These are phyloP conservation scores for Echiichthys vipera DNA, from an alignment of 2,797 vertebrate species.

Conservation along the genomic window DNA sequence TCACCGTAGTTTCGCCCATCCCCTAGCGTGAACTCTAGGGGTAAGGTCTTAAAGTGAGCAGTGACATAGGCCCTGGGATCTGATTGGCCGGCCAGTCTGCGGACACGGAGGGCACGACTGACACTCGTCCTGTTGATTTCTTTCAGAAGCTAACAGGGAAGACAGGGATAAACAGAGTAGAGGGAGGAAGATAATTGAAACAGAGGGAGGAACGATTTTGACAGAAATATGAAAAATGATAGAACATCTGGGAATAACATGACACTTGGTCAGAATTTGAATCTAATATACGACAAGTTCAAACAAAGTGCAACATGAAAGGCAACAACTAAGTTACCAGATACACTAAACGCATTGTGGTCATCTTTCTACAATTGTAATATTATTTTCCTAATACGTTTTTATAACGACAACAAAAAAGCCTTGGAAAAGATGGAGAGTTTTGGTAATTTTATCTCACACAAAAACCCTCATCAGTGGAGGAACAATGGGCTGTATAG, in stretches of 20 bases:
- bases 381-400: neutral
- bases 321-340: neutral
- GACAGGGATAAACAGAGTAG: neutral
- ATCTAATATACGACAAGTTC: constrained; percentile 9
- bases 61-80: constrained; percentile 94
- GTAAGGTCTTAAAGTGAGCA: constrained; percentile 96
- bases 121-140: constrained; percentile 93
- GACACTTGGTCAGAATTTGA: neutral
- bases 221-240: neutral
- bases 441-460: constrained; percentile 29
- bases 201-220: neutral
- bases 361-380: neutral
- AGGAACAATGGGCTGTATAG: constrained; percentile 41
- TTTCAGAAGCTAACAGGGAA: constrained; percentile 88
- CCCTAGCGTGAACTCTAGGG: constrained; percentile 94
- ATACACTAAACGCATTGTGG: neutral
- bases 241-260: neutral
- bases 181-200: neutral
- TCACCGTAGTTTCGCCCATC: constrained; percentile 93
- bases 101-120: constrained; percentile 91
- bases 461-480: constrained; percentile 46
- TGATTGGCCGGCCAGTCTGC: constrained; percentile 86
- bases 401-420: neutral
- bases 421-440: constrained; percentile 5
- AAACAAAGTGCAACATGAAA: constrained; percentile 29